phyloP scores from a whole-genome alignment of 2,888 invertebrate species.

The Orchestes rusci region DNA sequence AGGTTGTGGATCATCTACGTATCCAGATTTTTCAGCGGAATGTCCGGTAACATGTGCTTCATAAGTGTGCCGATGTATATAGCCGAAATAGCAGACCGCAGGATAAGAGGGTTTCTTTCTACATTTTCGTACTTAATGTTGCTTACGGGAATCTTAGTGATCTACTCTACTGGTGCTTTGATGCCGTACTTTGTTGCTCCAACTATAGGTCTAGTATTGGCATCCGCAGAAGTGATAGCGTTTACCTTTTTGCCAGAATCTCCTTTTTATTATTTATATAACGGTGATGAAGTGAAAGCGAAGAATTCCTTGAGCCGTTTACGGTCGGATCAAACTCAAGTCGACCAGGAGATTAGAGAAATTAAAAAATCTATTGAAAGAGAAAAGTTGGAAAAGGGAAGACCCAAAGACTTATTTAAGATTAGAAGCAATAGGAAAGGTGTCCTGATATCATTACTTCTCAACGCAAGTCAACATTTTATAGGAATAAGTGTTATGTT shows the following conservation, averaged over 20 bases:
- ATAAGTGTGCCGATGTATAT: constrained; percentile 41
- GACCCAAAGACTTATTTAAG: constrained; percentile 37
- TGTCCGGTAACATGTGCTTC: constrained; percentile 37
- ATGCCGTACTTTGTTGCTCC: constrained; percentile 31
- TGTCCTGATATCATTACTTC: constrained; percentile 38
- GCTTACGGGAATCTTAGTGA: constrained; percentile 37
- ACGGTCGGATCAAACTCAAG: constrained; percentile 28
- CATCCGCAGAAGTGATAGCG: constrained; percentile 33
- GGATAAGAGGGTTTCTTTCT: constrained; percentile 38
- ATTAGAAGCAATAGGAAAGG: constrained; percentile 39
- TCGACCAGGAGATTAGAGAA: constrained; percentile 36
- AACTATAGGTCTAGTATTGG: constrained; percentile 22
- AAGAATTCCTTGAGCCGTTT: constrained; percentile 34
- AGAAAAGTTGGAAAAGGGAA: constrained; percentile 37
- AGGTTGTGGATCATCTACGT: constrained; percentile 32
- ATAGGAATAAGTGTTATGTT: constrained; percentile 39
- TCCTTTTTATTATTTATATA: constrained; percentile 38
- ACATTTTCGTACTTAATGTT: constrained; percentile 39
- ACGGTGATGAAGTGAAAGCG: constrained; percentile 34
- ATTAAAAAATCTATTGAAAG: constrained; percentile 33
- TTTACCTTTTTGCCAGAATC: constrained; percentile 42
- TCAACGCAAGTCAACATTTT: constrained; percentile 40
- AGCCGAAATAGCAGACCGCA: constrained; percentile 40
- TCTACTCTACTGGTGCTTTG: constrained; percentile 38
- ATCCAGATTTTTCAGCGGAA: constrained; percentile 34